phyloP scores from a whole-genome alignment of 1,140 invertebrate genomes.

The Ruditapes philippinarum region DNA sequence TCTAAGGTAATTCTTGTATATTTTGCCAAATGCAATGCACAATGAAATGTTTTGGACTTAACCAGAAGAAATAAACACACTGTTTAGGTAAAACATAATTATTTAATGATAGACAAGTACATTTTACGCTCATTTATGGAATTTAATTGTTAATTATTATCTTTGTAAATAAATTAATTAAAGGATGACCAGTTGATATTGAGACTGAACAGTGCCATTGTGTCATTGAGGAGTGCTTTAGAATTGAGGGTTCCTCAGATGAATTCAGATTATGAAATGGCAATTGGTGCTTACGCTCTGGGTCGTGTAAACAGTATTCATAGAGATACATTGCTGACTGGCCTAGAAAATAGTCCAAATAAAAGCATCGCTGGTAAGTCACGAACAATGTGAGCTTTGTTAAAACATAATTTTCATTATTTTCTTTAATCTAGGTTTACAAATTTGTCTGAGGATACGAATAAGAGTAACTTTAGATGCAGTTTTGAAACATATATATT shows the following conservation, averaged over 20 bases:
- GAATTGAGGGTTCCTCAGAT: background rate
- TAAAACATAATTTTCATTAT: no score
- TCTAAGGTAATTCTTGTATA: no score
- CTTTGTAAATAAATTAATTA: background rate
- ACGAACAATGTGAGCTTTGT: no score
- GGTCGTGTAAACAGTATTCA: background rate
- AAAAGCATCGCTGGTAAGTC: no score
- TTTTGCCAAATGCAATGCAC: no score
- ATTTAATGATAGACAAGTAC: background rate
- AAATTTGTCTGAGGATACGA: no score
- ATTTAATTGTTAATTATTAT: background rate
- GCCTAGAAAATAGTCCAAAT: constrained; percentile 1
- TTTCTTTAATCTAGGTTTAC: no score
- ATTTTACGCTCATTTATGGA: background rate
- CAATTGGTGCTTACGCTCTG: constrained; percentile 50
- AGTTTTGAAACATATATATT: no score
- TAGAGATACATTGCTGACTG: background rate
- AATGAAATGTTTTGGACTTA: no score
- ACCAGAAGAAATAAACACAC: no score
- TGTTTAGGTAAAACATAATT: no score
- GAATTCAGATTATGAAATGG: constrained; percentile 31
- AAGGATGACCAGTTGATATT: background rate
- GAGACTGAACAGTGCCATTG: background rate
- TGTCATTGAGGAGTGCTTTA: background rate
- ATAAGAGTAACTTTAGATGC: no score